Evolutionary conservation across 2,888 invertebrate species (phyloP), one percentile per base, ranked within the genome.

Genomic region (Celastrina argiolus): DNA sequence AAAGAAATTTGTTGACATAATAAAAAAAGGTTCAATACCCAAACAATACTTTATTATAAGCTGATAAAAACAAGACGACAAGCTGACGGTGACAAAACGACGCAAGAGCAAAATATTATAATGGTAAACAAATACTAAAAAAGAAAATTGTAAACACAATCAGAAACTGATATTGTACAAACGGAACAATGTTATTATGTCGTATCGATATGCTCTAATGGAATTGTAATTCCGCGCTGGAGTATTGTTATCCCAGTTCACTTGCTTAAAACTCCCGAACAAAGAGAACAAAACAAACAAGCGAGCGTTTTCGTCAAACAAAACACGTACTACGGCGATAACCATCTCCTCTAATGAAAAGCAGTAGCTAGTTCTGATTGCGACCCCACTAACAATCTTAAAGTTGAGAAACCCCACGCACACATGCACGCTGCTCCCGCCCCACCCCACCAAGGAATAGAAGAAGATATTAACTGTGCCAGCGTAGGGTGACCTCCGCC

Each of bases 301-400:
- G 78, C 78, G 77, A 73, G 75, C 79, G 74, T 73, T 78, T 77
- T 79, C 80, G 76, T 81, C 79, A 82, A 84, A 87, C 86, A 85
- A 83, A 83, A 84, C 87, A 83, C 80, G 81, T 82, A 81, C 78
- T 79, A 70, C 79, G 69, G 74, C 76, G 86, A 88, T 88, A 87
- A 86, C 88, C 84, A 85, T 87, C 85, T 82, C 80, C 78, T 82
- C 86, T 88, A 89, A 90, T 90, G 89, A 89, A 88, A 88, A 87
- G 84, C 85, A 80, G 81, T 82, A 79, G 79, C 78, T 77, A 80
- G 78, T 82, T 82, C 84, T 88, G 88, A 89, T 89, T 89, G 88
- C 88, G 87, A 84, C 84, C 88, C 85, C 85, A 79, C 81, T 85
- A 87, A 87, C 88, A 87, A 87, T 91, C 89, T 91, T 88, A 86